phyloP scores from a whole-genome alignment of 2,113 vertebrate species.

The Bos javanicus region DNA sequence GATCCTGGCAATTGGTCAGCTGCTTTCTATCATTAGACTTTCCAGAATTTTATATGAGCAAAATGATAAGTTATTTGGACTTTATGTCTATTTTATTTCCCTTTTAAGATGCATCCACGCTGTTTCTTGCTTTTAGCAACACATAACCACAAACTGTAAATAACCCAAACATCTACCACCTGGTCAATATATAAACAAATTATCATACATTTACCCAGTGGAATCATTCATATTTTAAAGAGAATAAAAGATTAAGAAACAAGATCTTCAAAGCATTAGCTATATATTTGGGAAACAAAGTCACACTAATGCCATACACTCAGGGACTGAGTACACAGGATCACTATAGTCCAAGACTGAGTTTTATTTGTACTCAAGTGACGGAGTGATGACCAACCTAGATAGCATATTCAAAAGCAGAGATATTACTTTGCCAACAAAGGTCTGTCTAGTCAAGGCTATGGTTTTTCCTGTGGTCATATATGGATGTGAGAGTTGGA shows the following conservation, averaged over 20 bases:
- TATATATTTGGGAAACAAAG: background rate
- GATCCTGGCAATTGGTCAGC: background rate
- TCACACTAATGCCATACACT: background rate
- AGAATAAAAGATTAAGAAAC: background rate
- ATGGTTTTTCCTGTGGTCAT: too few species aligned
- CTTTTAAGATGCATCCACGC: background rate
- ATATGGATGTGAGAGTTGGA: too few species aligned
- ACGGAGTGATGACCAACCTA: background rate
- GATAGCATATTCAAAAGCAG: too few species aligned
- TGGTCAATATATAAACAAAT: background rate
- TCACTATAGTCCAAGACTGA: background rate
- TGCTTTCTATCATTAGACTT: background rate
- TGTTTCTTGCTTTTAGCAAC: background rate
- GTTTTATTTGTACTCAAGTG: background rate
- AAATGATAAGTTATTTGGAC: background rate
- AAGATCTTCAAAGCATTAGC: background rate
- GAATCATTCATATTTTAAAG: background rate
- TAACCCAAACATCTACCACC: background rate
- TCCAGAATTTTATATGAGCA: background rate
- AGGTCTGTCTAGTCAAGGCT: too few species aligned
- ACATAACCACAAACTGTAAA: background rate
- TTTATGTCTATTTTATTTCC: background rate
- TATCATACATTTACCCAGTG: background rate
- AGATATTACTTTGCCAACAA: too few species aligned
- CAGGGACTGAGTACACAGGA: background rate